These are phyloP conservation scores for Meloidogyne floridensis DNA, from an alignment of 1,140 invertebrate species.

Conservation along the genomic window DNA sequence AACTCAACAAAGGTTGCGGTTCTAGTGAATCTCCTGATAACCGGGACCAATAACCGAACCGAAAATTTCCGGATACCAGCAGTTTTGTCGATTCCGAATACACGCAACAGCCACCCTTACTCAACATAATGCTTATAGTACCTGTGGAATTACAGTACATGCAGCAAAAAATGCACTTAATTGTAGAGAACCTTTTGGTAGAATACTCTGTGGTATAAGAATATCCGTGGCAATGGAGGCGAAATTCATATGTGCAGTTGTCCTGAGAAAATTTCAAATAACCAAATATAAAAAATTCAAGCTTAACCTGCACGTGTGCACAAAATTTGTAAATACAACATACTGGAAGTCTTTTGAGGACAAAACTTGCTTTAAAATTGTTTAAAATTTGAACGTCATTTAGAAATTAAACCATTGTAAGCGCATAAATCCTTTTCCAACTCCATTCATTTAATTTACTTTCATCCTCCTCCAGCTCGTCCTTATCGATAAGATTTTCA, in stretches of 20 bases:
- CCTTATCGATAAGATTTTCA: neutral
- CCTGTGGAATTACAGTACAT: slow-evolving; percentile 55
- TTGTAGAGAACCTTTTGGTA: slow-evolving; percentile 60
- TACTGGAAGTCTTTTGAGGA: slow-evolving; percentile 49
- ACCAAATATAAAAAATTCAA: neutral
- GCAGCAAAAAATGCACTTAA: slow-evolving; percentile 54
- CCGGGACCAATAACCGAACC: too few species aligned
- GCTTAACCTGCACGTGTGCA: slow-evolving; percentile 52
- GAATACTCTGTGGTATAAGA: slow-evolving; percentile 56
- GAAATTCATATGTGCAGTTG: slow-evolving; percentile 60
- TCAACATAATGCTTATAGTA: slow-evolving; percentile 19
- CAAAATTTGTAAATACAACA: slow-evolving; percentile 60
- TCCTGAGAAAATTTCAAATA: neutral
- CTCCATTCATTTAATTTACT: neutral
- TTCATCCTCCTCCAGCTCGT: neutral
- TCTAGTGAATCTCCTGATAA: too few species aligned
- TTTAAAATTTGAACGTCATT: neutral
- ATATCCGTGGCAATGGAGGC: slow-evolving; percentile 62
- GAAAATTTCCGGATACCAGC: neutral
- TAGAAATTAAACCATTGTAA: slow-evolving; percentile 14
- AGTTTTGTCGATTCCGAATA: too few species aligned
- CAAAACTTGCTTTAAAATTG: slow-evolving; percentile 37
- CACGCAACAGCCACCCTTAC: too few species aligned
- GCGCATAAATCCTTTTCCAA: slow-evolving; percentile 7
- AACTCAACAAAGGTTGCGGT: too few species aligned